Percentiles rank a stretch among this genome's conserved stretches.
Evolutionary conservation across 2,797 vertebrate species (phyloP).

Genomic region (Malacoctenus gilli): DNA sequence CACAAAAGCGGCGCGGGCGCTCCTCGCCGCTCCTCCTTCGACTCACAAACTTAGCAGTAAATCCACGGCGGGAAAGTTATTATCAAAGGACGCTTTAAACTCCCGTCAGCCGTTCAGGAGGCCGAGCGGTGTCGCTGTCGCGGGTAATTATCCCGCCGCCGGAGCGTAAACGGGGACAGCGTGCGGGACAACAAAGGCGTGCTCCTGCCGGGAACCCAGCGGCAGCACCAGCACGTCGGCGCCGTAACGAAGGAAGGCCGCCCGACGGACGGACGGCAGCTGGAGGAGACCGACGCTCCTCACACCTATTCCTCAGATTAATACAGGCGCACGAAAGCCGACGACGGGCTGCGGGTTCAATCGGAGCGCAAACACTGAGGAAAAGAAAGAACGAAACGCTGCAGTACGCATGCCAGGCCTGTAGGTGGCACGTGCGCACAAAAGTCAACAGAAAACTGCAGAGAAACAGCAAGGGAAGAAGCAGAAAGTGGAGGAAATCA

Average conservation of each 20-base stretch:
- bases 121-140: conserved; percentile 64
- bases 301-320: conserved; percentile 9
- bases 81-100: conserved; percentile 72
- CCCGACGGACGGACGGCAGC: conserved; percentile 27
- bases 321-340: conserved; percentile 14
- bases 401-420: too few species aligned
- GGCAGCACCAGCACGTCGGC: conserved; percentile 40
- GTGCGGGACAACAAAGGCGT: conserved; percentile 57
- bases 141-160: conserved; percentile 65
- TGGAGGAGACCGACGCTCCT: conserved; percentile 24
- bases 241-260: conserved; percentile 50
- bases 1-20: conserved; percentile 51
- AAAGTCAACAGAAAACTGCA: too few species aligned
- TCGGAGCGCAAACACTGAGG: conserved; percentile 14
- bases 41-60: conserved; percentile 52
- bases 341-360: conserved; percentile 25
- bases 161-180: conserved; percentile 57
- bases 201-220: conserved; percentile 27
- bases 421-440: too few species aligned
- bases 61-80: conserved; percentile 61
- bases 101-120: conserved; percentile 60
- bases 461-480: too few species aligned
- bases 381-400: conserved; percentile 1
- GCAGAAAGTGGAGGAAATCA: too few species aligned
- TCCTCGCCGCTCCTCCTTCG: conserved; percentile 46